These are phyloP conservation scores for Fistularia commersonii DNA, from an alignment of 2,797 vertebrate species.

Conservation along the genomic window DNA sequence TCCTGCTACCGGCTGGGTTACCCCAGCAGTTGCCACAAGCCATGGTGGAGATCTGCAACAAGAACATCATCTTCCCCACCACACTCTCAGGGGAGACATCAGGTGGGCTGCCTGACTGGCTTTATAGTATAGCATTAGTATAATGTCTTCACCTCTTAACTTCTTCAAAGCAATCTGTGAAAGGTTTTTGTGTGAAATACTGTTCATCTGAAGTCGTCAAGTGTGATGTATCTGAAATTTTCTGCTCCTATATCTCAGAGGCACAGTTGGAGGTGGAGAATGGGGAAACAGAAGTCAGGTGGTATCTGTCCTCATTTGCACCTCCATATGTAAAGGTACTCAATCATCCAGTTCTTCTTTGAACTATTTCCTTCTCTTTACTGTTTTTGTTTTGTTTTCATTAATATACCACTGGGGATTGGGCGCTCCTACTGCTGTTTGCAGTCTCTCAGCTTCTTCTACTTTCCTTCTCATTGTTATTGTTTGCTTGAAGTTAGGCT, in stretches of 20 bases:
- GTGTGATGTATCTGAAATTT: constrained; percentile 5
- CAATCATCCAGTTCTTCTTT: constrained; percentile 8
- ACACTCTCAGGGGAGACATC: constrained; percentile 81
- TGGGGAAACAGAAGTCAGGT: constrained; percentile 79
- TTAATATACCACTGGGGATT: neutral
- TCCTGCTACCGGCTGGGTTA: constrained; percentile 34
- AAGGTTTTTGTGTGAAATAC: no score
- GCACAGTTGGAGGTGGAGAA: constrained; percentile 86
- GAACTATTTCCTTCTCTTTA: constrained; percentile 3
- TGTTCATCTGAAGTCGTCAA: no score
- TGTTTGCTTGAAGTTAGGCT: neutral
- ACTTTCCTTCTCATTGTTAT: neutral
- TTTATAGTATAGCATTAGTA: neutral
- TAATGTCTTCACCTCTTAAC: neutral
- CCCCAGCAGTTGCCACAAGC: constrained; percentile 39
- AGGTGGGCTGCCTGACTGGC: constrained; percentile 68
- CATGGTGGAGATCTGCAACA: constrained; percentile 81
- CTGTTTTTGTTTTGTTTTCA: constrained; percentile 7
- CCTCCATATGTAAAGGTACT: constrained; percentile 94
- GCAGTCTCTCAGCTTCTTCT: neutral
- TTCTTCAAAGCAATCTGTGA: no score
- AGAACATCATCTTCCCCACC: constrained; percentile 79
- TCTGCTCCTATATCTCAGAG: constrained; percentile 67
- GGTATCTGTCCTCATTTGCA: constrained; percentile 91
- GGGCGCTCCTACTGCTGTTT: neutral